A percentile compares a stretch with the other conserved stretches of the same genome.
These are phyloP conservation scores for Chaitophorus viminalis DNA, from an alignment of 2,888 invertebrate species.

Conservation along the genomic window DNA sequence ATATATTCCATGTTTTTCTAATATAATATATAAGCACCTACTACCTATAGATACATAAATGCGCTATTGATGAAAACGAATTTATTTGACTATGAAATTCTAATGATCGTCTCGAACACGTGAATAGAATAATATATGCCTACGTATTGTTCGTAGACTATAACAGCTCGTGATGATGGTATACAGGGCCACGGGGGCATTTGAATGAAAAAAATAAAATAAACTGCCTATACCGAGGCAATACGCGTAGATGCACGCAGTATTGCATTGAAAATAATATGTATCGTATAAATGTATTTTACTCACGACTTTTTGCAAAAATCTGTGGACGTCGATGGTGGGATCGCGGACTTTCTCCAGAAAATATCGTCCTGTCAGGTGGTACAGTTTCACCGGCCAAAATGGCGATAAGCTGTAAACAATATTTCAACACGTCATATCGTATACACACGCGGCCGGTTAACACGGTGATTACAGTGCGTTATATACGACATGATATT, in stretches of 20 bases:
- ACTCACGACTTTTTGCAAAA: slow-evolving; percentile 85
- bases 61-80: background rate
- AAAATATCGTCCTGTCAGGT: slow-evolving; percentile 80
- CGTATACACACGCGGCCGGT: background rate
- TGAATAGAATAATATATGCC: no score
- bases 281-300: background rate
- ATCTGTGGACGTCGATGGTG: slow-evolving; percentile 78
- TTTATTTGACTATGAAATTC: slow-evolving; percentile 15
- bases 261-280: background rate
- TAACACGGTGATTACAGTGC: slow-evolving; percentile 11
- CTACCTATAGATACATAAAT: no score
- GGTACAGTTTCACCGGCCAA: slow-evolving; percentile 79
- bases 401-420: slow-evolving; percentile 72
- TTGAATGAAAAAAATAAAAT: slow-evolving; percentile 11
- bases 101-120: background rate
- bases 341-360: slow-evolving; percentile 83
- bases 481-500: background rate
- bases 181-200: background rate
- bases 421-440: background rate
- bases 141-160: background rate
- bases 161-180: background rate
- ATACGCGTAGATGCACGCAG: background rate
- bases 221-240: background rate
- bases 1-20: background rate
- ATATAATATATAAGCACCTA: background rate